These are phyloP conservation scores for Calyptomena viridis DNA, from an alignment of 2,113 vertebrate genomes.

Conservation along the genomic window DNA sequence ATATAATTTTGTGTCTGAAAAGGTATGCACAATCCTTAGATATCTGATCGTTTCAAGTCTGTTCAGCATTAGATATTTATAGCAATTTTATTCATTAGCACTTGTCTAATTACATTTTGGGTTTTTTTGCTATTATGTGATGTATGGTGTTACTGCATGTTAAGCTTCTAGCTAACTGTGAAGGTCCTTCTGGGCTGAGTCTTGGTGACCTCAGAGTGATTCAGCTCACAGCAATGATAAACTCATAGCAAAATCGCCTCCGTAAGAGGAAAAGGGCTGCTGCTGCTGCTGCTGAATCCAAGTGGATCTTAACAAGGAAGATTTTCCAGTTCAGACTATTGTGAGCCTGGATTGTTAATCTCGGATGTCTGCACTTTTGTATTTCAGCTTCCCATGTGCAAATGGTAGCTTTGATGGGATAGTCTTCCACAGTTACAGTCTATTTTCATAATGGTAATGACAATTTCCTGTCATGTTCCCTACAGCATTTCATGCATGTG, in stretches of 20 bases:
- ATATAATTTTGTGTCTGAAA: not conserved
- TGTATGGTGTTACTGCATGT: not conserved
- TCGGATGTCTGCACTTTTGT: not conserved
- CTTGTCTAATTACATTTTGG: not conserved
- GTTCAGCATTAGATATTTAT: not conserved
- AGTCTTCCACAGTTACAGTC: not conserved
- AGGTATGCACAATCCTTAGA: not conserved
- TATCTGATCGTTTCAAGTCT: not conserved
- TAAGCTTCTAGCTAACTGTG: not conserved
- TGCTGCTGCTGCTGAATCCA: not conserved
- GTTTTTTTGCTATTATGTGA: not conserved
- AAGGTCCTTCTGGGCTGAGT: not conserved
- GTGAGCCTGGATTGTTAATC: not conserved
- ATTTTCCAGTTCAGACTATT: not conserved
- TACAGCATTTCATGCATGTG: not conserved
- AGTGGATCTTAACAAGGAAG: not conserved
- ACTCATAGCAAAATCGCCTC: not conserved
- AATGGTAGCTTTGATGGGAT: not conserved
- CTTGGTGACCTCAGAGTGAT: constrained; percentile 11
- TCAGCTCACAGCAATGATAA: not conserved
- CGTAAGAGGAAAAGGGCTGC: not conserved
- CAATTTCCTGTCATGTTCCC: not conserved
- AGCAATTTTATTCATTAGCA: not conserved
- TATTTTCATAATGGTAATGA: not conserved
- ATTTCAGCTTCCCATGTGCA: not conserved